A percentile compares a stretch with the other conserved stretches of the same genome.
Conservation (phyloP, 2,797 vertebrate genomes). For the Sebastes kiyomatsui region DNA sequence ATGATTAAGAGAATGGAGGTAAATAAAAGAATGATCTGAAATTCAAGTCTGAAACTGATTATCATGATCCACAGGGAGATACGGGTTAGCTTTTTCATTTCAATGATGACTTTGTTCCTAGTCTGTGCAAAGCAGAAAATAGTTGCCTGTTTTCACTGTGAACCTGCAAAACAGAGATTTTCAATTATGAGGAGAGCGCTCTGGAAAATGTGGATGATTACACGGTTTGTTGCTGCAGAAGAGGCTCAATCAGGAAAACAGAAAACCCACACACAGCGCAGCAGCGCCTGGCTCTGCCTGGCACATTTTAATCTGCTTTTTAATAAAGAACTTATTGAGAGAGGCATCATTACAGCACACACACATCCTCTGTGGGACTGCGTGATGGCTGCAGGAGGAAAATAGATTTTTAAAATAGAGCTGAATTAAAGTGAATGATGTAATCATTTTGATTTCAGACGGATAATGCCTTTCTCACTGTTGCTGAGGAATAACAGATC, state of each 20-base stretch:
- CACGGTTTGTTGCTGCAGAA: slow-evolving; percentile 16
- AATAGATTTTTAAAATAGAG: slow-evolving; percentile 1
- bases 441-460: not conserved
- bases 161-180: slow-evolving; percentile 15
- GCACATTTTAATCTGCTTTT: slow-evolving; percentile 28
- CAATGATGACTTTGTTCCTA: not conserved
- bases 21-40: not conserved
- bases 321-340: slow-evolving; percentile 25
- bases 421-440: not conserved
- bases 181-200: not conserved
- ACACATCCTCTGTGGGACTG: not conserved
- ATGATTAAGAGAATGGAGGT: not conserved
- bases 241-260: slow-evolving; percentile 10
- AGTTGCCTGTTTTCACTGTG: not conserved
- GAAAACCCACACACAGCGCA: not conserved
- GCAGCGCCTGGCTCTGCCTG: not conserved
- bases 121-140: not conserved
- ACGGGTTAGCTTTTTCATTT: not conserved
- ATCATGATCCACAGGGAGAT: not conserved
- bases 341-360: not conserved
- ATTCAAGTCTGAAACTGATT: not conserved
- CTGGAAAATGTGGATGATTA: slow-evolving; percentile 16
- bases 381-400: not conserved
- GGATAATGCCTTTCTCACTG: not conserved
- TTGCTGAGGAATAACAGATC: not conserved